Base-by-base conservation (phyloP, 2,888 invertebrate genomes). In the Sinopyrophorus schimmeli region DNA sequence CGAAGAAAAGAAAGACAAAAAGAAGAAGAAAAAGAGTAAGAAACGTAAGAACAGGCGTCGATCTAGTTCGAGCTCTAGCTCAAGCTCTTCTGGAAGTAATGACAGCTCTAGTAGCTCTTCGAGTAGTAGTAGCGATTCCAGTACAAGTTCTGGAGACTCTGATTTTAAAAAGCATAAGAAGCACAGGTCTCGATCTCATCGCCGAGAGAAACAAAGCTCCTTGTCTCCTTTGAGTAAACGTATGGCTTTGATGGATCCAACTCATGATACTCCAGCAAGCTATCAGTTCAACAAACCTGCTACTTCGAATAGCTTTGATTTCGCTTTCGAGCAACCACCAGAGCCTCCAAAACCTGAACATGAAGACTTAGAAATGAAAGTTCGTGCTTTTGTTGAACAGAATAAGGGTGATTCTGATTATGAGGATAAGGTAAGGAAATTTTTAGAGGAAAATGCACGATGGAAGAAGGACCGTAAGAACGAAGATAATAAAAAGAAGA, bases 341-440 rank as follows among this genome's bases (percentile, higher is more conserved):
- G 73, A 73, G 42, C 69, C 73, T 0, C 57, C 66, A 1, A 66
- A 76, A 12, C 74, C 76, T 52, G 77, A 77, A 2, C 79, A 80
- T 56, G 72, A 78, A 31, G 85, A 85, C 55, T 86, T 86, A 64
- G 86, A 86, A 61, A 66, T 79, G 15, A 83, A 85, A 75, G 86
- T 89, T 2, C 79, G 70, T 35, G 61, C 71, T 7, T 89, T 89
- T 72, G 71, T 89, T 55, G 86, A 87, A 60, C 86, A 86, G 73
- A 87, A 87, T 2, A 87, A 87, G 69, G 77, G 76, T 11, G 91
- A 91, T 65, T 88, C 89, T 0, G 90, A 91, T 69, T 92, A 91
- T 63, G 89, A 90, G 70, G 87, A 86, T 51, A 89, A 78, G 77
- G 90, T 92, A 47, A 82, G 89, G n/a, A 89, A 86, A 71, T 87